Base-by-base conservation (phyloP, 2,113 vertebrate species). In the Stegostoma tigrinum region DNA sequence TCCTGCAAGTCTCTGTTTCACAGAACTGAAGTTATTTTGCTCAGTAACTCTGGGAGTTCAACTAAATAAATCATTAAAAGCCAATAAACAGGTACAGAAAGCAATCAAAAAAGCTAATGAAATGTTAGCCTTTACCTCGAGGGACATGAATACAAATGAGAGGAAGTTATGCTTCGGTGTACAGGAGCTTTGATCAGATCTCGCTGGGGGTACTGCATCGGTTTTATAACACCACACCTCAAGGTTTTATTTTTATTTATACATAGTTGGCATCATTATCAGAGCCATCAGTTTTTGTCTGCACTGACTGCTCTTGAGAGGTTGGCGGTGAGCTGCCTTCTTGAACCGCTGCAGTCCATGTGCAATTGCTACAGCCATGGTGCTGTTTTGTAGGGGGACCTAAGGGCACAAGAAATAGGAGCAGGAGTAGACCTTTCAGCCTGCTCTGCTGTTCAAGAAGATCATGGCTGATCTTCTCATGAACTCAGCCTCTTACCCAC, bases 1-100 rank as follows among this genome's bases (percentile, higher is more conserved):
- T 67, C 67, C 67, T 42, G 55, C 89, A 93, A 93, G n/a, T 91
- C 30, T 45, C 38, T 38, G 55, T 66, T 61, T 93, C 61, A 21
- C 89, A 38, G 89, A 38, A 34, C 34, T 38, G 15, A 64, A 42
- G 89, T 93, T 93, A 93, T 67, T 93, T 93, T 67, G 38, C 38
- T 93, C 34, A 91, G 55, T 61, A 91, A 66, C 89, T 91, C 89
- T 34, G 19, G 89, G 61, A 38, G 61, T 64, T n/a, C 89, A 93
- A 93, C 61, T 93, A 66, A 17, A 93, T 61, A 93, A 64, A 66
- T 93, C 34, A 93, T 93, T 93, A 67, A 93, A 93, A 93, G n/a
- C 34, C 34, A 93, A 61, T 19, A 38, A 34, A 67, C 89, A 93
- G 15, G 89, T 93, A 66, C 89, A 38, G 23, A 93, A 93, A 93